Evolutionary conservation across 2,113 vertebrate genomes (phyloP).

Genomic region (Gyps fulvus): DNA sequence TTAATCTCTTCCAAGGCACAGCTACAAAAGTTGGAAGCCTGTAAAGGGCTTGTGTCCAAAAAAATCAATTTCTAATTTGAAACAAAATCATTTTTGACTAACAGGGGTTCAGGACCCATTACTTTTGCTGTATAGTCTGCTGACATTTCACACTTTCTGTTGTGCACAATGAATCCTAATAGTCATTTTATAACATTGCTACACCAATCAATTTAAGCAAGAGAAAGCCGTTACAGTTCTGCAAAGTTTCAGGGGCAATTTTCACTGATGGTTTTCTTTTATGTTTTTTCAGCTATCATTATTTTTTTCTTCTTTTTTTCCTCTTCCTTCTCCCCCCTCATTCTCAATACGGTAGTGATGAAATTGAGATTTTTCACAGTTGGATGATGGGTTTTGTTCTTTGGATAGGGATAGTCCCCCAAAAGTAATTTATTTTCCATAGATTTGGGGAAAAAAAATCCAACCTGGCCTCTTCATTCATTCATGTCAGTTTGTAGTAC

Average conservation of each 20-base stretch:
- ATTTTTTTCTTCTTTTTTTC: constrained; percentile 26
- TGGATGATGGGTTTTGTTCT: constrained; percentile 4
- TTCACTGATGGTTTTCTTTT: constrained; percentile 70
- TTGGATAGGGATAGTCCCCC: neutral
- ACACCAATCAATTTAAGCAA: constrained; percentile 75
- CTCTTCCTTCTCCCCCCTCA: neutral
- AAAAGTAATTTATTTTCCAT: constrained; percentile 36
- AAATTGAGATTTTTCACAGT: constrained; percentile 49
- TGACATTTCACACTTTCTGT: constrained; percentile 79
- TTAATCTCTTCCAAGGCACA: constrained; percentile 73
- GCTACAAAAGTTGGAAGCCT: constrained; percentile 70
- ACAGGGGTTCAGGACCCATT: constrained; percentile 81
- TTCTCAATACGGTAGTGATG: neutral
- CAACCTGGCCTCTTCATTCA: neutral
- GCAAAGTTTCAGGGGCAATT: constrained; percentile 72
- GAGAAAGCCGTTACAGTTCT: constrained; percentile 73
- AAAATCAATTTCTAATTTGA: constrained; percentile 88
- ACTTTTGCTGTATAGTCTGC: constrained; percentile 74
- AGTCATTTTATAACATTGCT: constrained; percentile 77
- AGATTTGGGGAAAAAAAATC: neutral
- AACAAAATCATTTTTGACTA: constrained; percentile 84
- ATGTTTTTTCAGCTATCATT: constrained; percentile 49
- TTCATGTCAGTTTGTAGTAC: neutral
- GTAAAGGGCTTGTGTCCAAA: constrained; percentile 74
- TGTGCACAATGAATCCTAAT: constrained; percentile 80